These are phyloP conservation scores for Drepana arcuata DNA, from an alignment of 1,140 invertebrate genomes.

Conservation along the genomic window DNA sequence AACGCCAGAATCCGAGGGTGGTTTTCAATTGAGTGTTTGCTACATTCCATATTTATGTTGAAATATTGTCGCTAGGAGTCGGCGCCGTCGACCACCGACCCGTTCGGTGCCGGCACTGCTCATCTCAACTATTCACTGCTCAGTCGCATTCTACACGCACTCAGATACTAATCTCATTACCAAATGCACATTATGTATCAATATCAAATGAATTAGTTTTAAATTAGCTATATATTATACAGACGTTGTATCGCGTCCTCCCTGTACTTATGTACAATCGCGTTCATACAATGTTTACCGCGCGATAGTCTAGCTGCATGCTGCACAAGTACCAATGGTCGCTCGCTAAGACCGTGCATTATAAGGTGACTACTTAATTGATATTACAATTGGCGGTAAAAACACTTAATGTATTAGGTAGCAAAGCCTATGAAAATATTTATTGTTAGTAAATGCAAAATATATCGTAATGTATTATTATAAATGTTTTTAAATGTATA, in stretches of 20 bases:
- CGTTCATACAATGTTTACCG: too few species aligned
- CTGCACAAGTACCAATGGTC: neutral
- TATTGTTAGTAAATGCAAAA: too few species aligned
- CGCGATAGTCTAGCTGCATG: too few species aligned
- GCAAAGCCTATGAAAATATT: too few species aligned
- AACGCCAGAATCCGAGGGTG: slow-evolving; percentile 54
- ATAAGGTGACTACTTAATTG: neutral
- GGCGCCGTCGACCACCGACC: neutral
- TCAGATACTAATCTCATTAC: slow-evolving; percentile 40
- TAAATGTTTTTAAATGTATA: too few species aligned
- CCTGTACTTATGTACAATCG: too few species aligned
- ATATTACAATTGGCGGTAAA: too few species aligned
- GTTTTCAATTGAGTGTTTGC: slow-evolving; percentile 66
- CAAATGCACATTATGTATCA: slow-evolving; percentile 13
- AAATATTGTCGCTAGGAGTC: slow-evolving; percentile 51
- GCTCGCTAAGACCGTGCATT: neutral
- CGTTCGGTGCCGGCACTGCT: slow-evolving; percentile 4
- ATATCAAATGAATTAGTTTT: slow-evolving; percentile 30
- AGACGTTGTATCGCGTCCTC: too few species aligned
- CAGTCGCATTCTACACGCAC: slow-evolving; percentile 30
- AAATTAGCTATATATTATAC: slow-evolving; percentile 37
- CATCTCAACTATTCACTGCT: slow-evolving; percentile 19
- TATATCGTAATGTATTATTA: too few species aligned
- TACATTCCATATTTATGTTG: slow-evolving; percentile 73
- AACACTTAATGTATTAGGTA: too few species aligned